phyloP scores from a whole-genome alignment of 2,113 vertebrate genomes.

The Mobula birostris region DNA sequence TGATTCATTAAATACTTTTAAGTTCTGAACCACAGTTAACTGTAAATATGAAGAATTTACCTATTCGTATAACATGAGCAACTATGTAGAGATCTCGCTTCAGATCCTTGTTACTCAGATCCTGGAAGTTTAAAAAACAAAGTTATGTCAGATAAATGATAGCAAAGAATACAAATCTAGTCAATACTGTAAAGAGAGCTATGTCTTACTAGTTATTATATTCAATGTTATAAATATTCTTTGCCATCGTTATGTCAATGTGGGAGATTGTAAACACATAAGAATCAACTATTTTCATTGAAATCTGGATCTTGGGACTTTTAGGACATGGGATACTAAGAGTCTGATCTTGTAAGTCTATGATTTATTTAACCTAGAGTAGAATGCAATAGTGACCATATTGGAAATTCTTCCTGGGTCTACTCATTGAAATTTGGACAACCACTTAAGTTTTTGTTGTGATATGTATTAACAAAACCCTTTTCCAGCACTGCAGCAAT shows the following conservation, averaged over 20 bases:
- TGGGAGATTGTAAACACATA: conserved; percentile 40
- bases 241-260: conserved; percentile 43
- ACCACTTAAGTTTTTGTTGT: no score
- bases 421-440: no score
- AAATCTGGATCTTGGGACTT: background rate
- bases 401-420: no score
- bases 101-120: conserved; percentile 93
- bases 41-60: conserved; percentile 51
- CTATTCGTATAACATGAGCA: conserved; percentile 87
- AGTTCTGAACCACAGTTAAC: background rate
- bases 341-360: no score
- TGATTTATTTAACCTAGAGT: no score
- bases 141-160: background rate
- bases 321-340: no score
- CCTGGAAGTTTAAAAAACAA: conserved; percentile 54
- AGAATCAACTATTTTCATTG: background rate
- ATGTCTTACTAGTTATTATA: background rate
- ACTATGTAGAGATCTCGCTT: conserved; percentile 93
- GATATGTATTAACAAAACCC: no score
- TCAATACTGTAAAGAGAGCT: background rate
- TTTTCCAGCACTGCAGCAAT: no score
- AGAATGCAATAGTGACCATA: no score
- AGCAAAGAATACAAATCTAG: background rate
- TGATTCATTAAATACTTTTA: background rate
- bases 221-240: background rate